Base-by-base conservation (phyloP, 35 echinoderm and acorn worm species). In the Diadema setosum region DNA sequence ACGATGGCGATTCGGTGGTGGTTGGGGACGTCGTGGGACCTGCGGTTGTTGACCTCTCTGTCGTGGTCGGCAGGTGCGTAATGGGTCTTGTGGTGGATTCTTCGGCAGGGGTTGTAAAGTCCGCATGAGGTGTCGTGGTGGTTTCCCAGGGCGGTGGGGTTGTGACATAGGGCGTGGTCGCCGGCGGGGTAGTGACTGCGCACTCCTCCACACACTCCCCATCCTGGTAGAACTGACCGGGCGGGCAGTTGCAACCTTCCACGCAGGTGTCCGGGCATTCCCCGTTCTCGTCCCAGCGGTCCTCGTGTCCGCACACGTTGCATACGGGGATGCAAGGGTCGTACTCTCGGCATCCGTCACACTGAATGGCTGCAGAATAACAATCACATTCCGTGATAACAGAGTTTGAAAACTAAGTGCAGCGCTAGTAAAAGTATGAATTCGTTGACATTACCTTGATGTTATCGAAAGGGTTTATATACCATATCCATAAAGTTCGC, bases 301-400 rank as follows among this genome's bases (percentile, higher is more conserved):
- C 84, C 27, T 78, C 26, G 23, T 88, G 76, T n/a, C 40, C 46
- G 34, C 89, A 96, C 24, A 64, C 80, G 2, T 93, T 49, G 57
- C 95, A 97, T 32, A 92, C 81, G 30, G 85, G 84, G 5, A 97
- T 85, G 50, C 95, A 97, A 14, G 95, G 95, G 20, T 90, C 81
- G 26, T 97, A 97, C 34, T 58, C 75, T 16, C 69, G 35, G 49
- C 95, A 97, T 18, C 83, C 95, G 6, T 93, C 84, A 42, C 95
- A 97, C 65, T 93, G 91, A 21, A 97, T 93, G 1, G 95, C 95
- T 97, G 84, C 45, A 65, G 24, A 45, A n/a, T n/a, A n/a, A n/a
- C n/a, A n/a, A n/a, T n/a, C n/a, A n/a, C n/a, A n/a, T n/a, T n/a
- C n/a, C n/a, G n/a, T n/a, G n/a, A n/a, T n/a, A n/a, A n/a, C n/a